Evolutionary conservation across 2,888 invertebrate genomes (phyloP), one percentile per base, ranked within the genome.

Genomic region (Unio delphinus): DNA sequence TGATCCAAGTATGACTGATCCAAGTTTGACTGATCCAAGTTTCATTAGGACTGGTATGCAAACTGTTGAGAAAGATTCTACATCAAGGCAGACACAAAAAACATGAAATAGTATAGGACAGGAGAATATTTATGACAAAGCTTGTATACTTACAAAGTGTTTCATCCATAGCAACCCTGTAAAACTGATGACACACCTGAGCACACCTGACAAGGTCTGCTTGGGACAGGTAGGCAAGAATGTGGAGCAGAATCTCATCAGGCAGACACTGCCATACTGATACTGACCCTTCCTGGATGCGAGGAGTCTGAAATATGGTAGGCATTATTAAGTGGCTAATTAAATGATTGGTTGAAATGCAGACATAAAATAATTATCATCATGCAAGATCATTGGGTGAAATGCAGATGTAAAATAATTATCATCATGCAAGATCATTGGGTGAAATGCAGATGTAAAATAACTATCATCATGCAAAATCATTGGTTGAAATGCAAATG

Each of bases 221-320:
- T 30, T 83, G 86, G 26, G 80, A 64, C 57, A 89, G 83, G 73
- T 80, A 86, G 8, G 81, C 78, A 68, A 89, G 83, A 26, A 89
- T 82, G 64, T 83, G 80, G 23, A 89, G 80, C 76, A 87, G 80
- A 28, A 89, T 82, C 72, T 89, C 89, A 68, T 89, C 89, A 3
- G 89, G 89, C 18, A 89, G 78, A 72, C 88, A 88, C 75, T 84
- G 81, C 88, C 88, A 86, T 58, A 76, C 70, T 17, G 88, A 89
- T 55, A 86, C 68, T n/a, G 83, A 80, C 15, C 88, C 88, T 7
- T 78, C 77, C 54, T 81, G 72, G 20, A 88, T 85, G 30, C 88
- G 78, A 8, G 89, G 89, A n/a, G 86, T 87, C 88, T 89, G 80
- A 57, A 76, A 75, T 28, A 30, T 17, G n/a, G 45, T 45, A 15